phyloP scores from a whole-genome alignment of 2,888 invertebrate genomes.

The Anaspis maculata region DNA sequence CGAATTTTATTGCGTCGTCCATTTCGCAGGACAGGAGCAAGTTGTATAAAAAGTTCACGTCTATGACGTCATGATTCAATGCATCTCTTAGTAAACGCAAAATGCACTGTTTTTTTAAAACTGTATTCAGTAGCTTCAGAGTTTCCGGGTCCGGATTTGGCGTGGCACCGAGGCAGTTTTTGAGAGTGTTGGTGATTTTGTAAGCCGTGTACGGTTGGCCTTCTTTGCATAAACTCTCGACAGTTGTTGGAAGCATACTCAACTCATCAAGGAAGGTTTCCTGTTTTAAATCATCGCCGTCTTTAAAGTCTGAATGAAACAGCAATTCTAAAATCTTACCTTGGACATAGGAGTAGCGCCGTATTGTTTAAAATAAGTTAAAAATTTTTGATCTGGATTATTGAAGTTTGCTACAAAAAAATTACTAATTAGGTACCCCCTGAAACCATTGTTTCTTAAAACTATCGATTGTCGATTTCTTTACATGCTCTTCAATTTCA shows the following conservation, averaged over 20 bases:
- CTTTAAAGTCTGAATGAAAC: background rate
- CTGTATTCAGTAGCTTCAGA: slow-evolving; percentile 4
- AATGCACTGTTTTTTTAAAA: slow-evolving; percentile 24
- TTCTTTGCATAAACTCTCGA: slow-evolving; percentile 25
- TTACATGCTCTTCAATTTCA: too few relatives aligned
- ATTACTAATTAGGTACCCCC: background rate
- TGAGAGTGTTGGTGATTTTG: slow-evolving; percentile 22
- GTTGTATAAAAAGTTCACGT: slow-evolving; percentile 34
- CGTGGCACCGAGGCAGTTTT: slow-evolving; percentile 14
- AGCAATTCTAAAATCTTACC: background rate
- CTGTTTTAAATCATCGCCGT: slow-evolving; percentile 7
- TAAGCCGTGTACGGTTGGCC: slow-evolving; percentile 27
- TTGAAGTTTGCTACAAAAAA: background rate
- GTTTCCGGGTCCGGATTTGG: too few relatives aligned
- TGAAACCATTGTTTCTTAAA: background rate
- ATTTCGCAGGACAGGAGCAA: slow-evolving; percentile 31
- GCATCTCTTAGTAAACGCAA: too few relatives aligned
- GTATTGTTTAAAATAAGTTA: background rate
- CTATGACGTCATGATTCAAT: slow-evolving; percentile 33
- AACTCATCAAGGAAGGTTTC: slow-evolving; percentile 20
- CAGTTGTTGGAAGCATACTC: slow-evolving; percentile 19
- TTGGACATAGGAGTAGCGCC: background rate
- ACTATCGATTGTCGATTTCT: too few relatives aligned
- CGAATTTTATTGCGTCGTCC: slow-evolving; percentile 13
- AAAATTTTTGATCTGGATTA: background rate